Base-by-base conservation (phyloP, 1,140 invertebrate species). In the Physella acuta region DNA sequence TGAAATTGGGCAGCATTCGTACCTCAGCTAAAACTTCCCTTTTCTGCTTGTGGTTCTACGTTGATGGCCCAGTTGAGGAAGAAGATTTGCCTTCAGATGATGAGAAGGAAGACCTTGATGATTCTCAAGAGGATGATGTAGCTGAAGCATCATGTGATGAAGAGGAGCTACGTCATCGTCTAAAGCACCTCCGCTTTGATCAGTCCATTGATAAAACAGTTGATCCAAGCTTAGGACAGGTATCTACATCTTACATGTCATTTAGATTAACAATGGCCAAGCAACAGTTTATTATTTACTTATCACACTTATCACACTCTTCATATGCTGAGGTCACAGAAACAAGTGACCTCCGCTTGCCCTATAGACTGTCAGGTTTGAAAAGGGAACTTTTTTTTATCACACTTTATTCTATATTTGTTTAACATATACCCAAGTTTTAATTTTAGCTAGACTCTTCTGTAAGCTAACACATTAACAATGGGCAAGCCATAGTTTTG, bases 31-130 rank as follows among this genome's bases (percentile, higher is more conserved):
- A n/a, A 17, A 20, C 3, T 16, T 20, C 31, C 2, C 30, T 52
- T 26, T 64, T 52, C 62, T 64, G 62, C 37, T 30, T 64, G 11
- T 64, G 62, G 62, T 17, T 64, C 8, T 64, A 33, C 51, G 24
- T 64, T 36, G 2, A 44, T 24, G 24, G 11, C 1, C 2, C 0
- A 1, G 20, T 2, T 3, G 28, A 14, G 20, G 28, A 26, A 16
- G 60, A 62, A 11, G 1, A 26, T 24, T 3, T 16, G 20, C 1
- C 33, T n/a, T 33, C 44, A 33, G 44, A 64, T n/a, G 26, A 51
- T 33, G 33, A 24, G 20, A 30, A 31, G 17, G 28, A 44, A 4
- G 28, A 4, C 33, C 26, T 31, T 52, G 39, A 51, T 53, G 44
- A 52, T 31, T 14, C 3, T 4, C 11, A 64, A 2, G 37, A 51